Evolutionary conservation across 2,888 invertebrate genomes (phyloP).

Genomic region (Pyrgus malvae): DNA sequence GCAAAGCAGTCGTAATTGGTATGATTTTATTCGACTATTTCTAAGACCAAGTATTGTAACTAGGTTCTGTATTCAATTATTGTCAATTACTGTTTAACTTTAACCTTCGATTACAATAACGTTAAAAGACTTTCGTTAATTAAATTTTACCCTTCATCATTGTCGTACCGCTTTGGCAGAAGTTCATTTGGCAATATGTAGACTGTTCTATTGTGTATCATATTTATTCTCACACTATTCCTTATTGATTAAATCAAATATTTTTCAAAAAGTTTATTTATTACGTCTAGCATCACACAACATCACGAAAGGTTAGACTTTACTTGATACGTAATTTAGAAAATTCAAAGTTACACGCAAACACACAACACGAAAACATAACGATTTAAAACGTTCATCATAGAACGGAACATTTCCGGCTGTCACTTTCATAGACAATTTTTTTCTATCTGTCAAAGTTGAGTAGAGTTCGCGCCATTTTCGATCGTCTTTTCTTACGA

Average conservation of each 20-base stretch:
- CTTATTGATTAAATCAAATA: not conserved
- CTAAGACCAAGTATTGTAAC: no score
- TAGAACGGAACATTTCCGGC: not conserved
- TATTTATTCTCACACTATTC: conserved; percentile 38
- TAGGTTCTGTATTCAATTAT: no score
- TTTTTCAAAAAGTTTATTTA: no score
- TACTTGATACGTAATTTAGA: not conserved
- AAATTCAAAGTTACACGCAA: not conserved
- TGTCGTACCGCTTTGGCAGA: conserved; percentile 71
- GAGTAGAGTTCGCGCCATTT: conserved; percentile 54
- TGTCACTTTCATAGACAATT: conserved; percentile 15
- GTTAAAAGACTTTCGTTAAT: not conserved
- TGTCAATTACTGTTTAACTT: not conserved
- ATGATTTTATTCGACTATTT: no score
- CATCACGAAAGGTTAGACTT: not conserved
- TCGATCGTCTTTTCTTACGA: conserved; percentile 28
- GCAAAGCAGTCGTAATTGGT: no score
- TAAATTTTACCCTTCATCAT: conserved; percentile 60
- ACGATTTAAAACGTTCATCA: not conserved
- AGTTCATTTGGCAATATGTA: conserved; percentile 76
- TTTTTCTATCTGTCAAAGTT: conserved; percentile 33
- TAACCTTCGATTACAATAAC: not conserved
- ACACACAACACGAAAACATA: not conserved
- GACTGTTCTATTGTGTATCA: conserved; percentile 75
- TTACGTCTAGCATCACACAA: no score